Conservation (phyloP, 64 coral and sea anemone species). For the Montipora sp. region DNA sequence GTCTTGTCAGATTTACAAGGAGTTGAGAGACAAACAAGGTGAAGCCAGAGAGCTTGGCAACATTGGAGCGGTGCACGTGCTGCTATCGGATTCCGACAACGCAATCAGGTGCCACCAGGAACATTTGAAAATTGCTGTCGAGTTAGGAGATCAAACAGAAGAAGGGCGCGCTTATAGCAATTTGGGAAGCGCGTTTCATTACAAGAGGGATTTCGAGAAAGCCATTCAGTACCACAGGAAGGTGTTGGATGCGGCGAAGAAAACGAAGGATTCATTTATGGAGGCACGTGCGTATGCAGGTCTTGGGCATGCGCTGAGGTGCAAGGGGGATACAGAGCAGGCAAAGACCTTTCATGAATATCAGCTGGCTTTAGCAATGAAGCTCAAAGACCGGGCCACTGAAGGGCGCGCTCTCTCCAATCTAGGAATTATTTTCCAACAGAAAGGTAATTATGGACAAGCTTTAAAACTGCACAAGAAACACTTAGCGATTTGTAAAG, state of each 20-base stretch:
- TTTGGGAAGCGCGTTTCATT: constrained; percentile 90
- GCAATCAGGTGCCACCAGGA: constrained; percentile 85
- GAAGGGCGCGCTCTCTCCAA: constrained; percentile 93
- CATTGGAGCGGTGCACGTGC: constrained; percentile 88
- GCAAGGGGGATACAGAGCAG: constrained; percentile 78
- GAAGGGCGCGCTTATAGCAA: constrained; percentile 93
- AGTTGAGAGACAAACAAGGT: constrained; percentile 78
- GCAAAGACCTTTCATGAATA: constrained; percentile 79
- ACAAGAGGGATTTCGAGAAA: constrained; percentile 87
- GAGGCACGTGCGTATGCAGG: constrained; percentile 93
- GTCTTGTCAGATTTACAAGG: constrained; percentile 76
- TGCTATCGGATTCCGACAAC: constrained; percentile 75
- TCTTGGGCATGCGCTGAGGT: constrained; percentile 89
- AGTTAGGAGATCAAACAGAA: constrained; percentile 78
- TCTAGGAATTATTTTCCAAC: constrained; percentile 97
- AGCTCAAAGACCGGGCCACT: constrained; percentile 84
- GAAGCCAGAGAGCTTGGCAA: constrained; percentile 92
- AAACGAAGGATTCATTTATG: constrained; percentile 82
- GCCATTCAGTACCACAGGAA: constrained; percentile 82
- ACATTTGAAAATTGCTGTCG: constrained; percentile 85
- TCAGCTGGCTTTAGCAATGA: constrained; percentile 83
- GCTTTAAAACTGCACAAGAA: constrained; percentile 92
- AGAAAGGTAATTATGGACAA: constrained; percentile 79
- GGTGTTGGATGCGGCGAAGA: constrained; percentile 80
- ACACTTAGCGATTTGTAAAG: constrained; percentile 93